A percentile compares a stretch with the other conserved stretches of the same genome.
Conservation (phyloP, 2,113 vertebrate species). For the Pedetes capensis region DNA sequence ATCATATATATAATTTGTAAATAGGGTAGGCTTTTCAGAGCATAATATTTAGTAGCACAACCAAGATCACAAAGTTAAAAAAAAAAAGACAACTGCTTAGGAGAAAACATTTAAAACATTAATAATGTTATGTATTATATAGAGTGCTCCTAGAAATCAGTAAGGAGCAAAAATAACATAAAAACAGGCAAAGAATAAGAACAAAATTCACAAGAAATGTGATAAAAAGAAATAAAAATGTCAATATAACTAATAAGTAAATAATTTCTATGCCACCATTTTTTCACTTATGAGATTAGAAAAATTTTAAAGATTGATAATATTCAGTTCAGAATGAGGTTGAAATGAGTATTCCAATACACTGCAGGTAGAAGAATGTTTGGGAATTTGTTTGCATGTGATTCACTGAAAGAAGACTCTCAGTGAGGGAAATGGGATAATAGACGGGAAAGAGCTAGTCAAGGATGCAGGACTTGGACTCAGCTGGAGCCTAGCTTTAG, state of each 20-base stretch:
- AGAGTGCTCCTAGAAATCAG: not conserved
- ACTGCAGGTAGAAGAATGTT: not conserved
- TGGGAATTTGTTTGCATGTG: not conserved
- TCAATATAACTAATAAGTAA: not conserved
- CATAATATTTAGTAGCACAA: not conserved
- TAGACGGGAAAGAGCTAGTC: not conserved
- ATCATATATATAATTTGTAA: not conserved
- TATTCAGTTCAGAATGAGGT: not conserved
- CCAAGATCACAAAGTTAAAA: not conserved
- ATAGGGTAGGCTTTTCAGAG: not conserved
- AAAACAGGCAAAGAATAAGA: not conserved
- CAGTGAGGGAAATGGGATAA: not conserved
- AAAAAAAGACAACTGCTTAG: not conserved
- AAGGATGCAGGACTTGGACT: not conserved
- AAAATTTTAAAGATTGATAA: not conserved
- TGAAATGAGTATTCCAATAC: not conserved
- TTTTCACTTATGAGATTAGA: not conserved
- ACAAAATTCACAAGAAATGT: conserved; percentile 14
- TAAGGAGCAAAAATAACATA: not conserved
- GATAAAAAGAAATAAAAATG: not conserved
- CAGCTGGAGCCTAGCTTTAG: not conserved
- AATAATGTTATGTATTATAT: not conserved
- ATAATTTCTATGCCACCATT: not conserved
- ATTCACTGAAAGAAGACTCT: not conserved
- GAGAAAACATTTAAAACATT: not conserved